Evolutionary conservation across 2,888 invertebrate genomes (phyloP).

Genomic region (Polydrusus cervinus): DNA sequence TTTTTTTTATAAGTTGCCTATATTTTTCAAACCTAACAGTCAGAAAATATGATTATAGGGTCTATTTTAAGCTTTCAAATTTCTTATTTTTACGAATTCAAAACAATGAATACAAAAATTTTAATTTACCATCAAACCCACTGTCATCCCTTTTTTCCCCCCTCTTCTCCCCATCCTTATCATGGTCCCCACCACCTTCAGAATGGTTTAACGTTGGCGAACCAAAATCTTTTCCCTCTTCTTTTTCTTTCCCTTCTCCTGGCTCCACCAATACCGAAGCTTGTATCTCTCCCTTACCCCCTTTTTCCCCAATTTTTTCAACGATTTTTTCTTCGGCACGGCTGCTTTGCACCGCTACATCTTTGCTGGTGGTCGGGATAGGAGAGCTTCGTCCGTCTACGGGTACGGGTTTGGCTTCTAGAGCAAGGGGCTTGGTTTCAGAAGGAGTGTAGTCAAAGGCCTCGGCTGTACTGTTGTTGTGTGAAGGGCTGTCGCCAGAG

Average conservation of each 20-base stretch:
- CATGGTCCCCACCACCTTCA: slow-evolving; percentile 43
- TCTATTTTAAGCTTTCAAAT: no score
- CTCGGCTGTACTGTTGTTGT: slow-evolving; percentile 59
- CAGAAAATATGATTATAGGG: no score
- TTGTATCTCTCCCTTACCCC: slow-evolving; percentile 50
- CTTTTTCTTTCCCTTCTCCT: slow-evolving; percentile 41
- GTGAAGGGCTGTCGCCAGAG: slow-evolving; percentile 61
- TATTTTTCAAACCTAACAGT: no score
- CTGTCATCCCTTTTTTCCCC: slow-evolving; percentile 26
- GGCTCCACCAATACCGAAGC: slow-evolving; percentile 63
- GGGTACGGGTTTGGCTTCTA: slow-evolving; percentile 39
- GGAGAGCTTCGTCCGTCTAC: slow-evolving; percentile 56
- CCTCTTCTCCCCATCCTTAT: slow-evolving; percentile 53
- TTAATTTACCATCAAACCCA: slow-evolving; percentile 31
- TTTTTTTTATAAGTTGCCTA: no score
- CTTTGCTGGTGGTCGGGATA: slow-evolving; percentile 61
- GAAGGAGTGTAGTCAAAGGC: slow-evolving; percentile 58
- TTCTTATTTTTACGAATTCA: no score
- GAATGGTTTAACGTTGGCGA: slow-evolving; percentile 58
- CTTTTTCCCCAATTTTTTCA: slow-evolving; percentile 11
- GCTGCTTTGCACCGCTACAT: slow-evolving; percentile 58
- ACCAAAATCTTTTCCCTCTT: slow-evolving; percentile 53
- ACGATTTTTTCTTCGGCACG: slow-evolving; percentile 44
- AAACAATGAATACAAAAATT: neutral
- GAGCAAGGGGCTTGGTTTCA: slow-evolving; percentile 10